phyloP scores from a whole-genome alignment of 1,140 invertebrate genomes.

The Trialeurodes vaporariorum region DNA sequence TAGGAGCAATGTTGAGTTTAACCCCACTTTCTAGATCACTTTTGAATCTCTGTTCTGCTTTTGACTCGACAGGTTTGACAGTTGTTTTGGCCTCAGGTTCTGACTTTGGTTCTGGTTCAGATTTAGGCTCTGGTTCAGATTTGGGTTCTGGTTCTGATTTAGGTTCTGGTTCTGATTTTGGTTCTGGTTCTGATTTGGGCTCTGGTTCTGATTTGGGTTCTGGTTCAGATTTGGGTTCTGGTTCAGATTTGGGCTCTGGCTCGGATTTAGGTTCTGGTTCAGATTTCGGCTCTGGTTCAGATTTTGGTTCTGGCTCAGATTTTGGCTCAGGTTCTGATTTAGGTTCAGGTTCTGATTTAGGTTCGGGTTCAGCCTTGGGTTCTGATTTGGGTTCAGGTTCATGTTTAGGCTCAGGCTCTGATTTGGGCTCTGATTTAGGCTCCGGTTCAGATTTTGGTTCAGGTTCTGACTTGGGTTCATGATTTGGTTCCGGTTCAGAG shows the following conservation, averaged over 20 bases:
- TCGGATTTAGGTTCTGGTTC: constrained; percentile 35
- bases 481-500: constrained; percentile 13
- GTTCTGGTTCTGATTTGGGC: constrained; percentile 36
- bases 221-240: constrained; percentile 30
- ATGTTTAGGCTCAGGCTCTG: constrained; percentile 20
- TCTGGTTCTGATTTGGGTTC: constrained; percentile 29
- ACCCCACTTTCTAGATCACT: constrained; percentile 22
- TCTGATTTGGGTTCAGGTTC: constrained; percentile 25
- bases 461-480: constrained; percentile 10
- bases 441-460: constrained; percentile 17
- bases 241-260: constrained; percentile 34
- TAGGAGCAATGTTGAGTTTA: background rate
- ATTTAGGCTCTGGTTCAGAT: constrained; percentile 32
- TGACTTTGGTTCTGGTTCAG: constrained; percentile 34
- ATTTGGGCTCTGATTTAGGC: constrained; percentile 27
- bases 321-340: constrained; percentile 33
- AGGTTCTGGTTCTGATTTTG: constrained; percentile 37
- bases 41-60: constrained; percentile 28
- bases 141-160: constrained; percentile 38
- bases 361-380: constrained; percentile 34
- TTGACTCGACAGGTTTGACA: constrained; percentile 30
- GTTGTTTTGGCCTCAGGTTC: constrained; percentile 33
- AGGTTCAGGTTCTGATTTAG: constrained; percentile 34
- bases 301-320: constrained; percentile 37
- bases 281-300: constrained; percentile 34